These are phyloP conservation scores for Orthonevra nobilis DNA, from an alignment of 2,888 invertebrate species.

Conservation along the genomic window DNA sequence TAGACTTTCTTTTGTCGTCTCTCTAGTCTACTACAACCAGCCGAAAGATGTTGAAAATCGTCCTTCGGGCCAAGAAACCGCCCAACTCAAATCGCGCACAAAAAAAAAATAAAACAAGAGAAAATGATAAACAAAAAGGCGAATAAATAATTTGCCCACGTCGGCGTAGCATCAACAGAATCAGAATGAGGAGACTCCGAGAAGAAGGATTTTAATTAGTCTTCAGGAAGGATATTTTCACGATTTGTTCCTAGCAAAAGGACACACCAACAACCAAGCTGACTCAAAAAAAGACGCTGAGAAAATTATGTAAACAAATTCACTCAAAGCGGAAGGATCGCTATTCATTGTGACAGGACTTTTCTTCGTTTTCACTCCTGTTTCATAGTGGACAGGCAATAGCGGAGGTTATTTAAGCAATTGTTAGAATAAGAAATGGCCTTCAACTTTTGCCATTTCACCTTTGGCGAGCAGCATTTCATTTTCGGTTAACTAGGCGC, in stretches of 20 bases:
- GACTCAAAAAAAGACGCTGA: constrained; percentile 31
- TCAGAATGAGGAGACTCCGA: constrained; percentile 31
- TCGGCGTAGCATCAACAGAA: constrained; percentile 22
- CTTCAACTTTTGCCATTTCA: constrained; percentile 36
- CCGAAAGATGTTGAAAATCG: constrained; percentile 2
- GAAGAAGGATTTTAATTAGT: constrained; percentile 66
- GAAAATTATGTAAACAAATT: constrained; percentile 62
- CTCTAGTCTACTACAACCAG: too few relatives aligned
- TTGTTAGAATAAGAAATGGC: constrained; percentile 18
- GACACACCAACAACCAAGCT: constrained; percentile 6
- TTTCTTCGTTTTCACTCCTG: constrained; percentile 20
- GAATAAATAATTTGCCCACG: constrained; percentile 68
- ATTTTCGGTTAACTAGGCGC: constrained; percentile 16
- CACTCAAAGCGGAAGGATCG: constrained; percentile 44
- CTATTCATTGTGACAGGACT: constrained; percentile 42
- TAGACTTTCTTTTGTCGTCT: constrained; percentile 12
- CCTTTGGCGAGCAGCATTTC: constrained; percentile 22
- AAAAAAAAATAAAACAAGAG: constrained; percentile 24
- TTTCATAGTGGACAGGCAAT: constrained; percentile 1
- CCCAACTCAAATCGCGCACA: constrained; percentile 26
- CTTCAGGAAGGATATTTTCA: constrained; percentile 55
- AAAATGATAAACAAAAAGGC: too few relatives aligned
- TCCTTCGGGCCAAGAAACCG: constrained; percentile 16
- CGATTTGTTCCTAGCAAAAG: constrained; percentile 41
- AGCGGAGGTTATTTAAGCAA: constrained; percentile 5